Conservation (phyloP, 1,140 invertebrate genomes). For the Maconellicoccus hirsutus region DNA sequence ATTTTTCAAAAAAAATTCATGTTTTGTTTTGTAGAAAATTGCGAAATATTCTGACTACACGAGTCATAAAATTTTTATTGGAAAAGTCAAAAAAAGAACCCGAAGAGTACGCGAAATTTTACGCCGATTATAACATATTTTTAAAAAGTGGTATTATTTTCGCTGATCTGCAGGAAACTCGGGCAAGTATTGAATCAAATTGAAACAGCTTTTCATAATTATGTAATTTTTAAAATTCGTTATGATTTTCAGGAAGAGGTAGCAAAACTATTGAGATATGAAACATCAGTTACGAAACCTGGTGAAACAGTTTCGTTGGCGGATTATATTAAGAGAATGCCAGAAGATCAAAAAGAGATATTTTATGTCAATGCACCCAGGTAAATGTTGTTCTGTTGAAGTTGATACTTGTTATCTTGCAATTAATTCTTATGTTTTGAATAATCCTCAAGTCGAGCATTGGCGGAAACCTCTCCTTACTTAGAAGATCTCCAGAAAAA, state of each 20-base stretch:
- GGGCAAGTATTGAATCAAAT: slow-evolving; percentile 44
- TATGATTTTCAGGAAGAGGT: slow-evolving; percentile 80
- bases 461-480: slow-evolving; percentile 89
- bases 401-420: not conserved
- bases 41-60: slow-evolving; percentile 67
- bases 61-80: slow-evolving; percentile 73
- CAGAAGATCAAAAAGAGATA: slow-evolving; percentile 69
- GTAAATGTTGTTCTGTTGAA: slow-evolving; percentile 38
- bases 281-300: slow-evolving; percentile 67
- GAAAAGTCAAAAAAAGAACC: slow-evolving; percentile 75
- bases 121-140: slow-evolving; percentile 83
- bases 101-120: slow-evolving; percentile 74
- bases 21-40: slow-evolving; percentile 50
- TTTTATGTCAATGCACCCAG: slow-evolving; percentile 89
- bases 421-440: not conserved
- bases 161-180: slow-evolving; percentile 64
- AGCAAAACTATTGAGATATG: slow-evolving; percentile 78
- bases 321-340: slow-evolving; percentile 67
- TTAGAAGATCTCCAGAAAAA: slow-evolving; percentile 83
- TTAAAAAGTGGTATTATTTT: slow-evolving; percentile 91
- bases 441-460: slow-evolving; percentile 52
- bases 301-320: slow-evolving; percentile 66
- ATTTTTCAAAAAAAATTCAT: not conserved
- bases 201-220: slow-evolving; percentile 13
- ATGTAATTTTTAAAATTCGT: slow-evolving; percentile 26